Evolutionary conservation across 2,888 invertebrate species (phyloP).

Genomic region (Galerucella pusilla): DNA sequence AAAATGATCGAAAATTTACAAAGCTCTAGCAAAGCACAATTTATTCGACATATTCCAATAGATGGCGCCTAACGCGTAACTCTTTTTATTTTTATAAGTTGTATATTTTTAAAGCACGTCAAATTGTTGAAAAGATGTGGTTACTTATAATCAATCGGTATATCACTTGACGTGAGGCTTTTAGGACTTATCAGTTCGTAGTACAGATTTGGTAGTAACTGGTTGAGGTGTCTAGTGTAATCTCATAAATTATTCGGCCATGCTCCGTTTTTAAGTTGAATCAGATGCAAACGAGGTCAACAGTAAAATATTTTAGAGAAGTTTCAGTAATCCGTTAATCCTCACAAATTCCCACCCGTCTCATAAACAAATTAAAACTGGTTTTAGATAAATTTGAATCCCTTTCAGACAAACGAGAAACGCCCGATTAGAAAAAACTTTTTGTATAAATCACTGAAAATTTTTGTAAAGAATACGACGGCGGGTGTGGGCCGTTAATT

Average conservation of each 20-base stretch:
- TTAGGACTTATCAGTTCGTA: no score
- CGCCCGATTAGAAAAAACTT: slow-evolving; percentile 23
- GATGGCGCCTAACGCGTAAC: no score
- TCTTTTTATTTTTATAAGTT: no score
- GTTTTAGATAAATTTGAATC: slow-evolving; percentile 23
- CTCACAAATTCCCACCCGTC: slow-evolving; percentile 8
- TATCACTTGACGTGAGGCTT: no score
- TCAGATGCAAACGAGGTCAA: slow-evolving; percentile 10
- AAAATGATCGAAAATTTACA: no score
- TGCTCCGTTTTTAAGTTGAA: background rate
- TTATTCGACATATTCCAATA: no score
- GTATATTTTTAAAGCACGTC: no score
- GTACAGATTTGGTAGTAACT: background rate
- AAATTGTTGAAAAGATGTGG: no score
- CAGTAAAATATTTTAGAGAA: slow-evolving; percentile 9
- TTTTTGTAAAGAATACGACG: slow-evolving; percentile 15
- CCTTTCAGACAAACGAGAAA: slow-evolving; percentile 19
- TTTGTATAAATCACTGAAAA: slow-evolving; percentile 22
- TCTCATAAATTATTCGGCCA: background rate
- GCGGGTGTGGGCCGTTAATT: slow-evolving; percentile 22
- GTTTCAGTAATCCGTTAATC: slow-evolving; percentile 21
- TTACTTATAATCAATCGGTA: no score
- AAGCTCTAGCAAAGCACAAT: no score
- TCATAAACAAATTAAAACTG: slow-evolving; percentile 25
- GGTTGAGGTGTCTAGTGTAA: background rate